These are phyloP conservation scores for Ornithoptera priamus DNA, from an alignment of 2,888 invertebrate species.

Conservation along the genomic window DNA sequence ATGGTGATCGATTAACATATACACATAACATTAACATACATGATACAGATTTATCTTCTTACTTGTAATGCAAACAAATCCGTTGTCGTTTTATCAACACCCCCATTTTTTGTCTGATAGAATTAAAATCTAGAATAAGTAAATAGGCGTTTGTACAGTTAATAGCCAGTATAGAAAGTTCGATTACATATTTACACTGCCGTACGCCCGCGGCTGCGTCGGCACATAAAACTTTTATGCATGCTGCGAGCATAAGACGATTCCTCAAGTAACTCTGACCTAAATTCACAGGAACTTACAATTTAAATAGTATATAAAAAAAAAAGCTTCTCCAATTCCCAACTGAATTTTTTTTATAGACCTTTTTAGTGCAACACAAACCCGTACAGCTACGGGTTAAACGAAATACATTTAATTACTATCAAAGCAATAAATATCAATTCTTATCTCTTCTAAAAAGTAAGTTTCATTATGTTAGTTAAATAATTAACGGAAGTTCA, in stretches of 20 bases:
- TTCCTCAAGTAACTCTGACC: conserved; percentile 7
- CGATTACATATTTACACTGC: background rate
- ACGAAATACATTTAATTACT: too few species aligned
- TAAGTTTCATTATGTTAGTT: too few species aligned
- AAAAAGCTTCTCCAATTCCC: background rate
- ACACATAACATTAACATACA: too few species aligned
- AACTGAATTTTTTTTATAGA: background rate
- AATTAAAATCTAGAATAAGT: background rate
- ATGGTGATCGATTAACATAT: too few species aligned
- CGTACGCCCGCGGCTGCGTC: background rate
- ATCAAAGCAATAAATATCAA: too few species aligned
- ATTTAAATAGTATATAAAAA: background rate
- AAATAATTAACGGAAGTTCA: too few species aligned
- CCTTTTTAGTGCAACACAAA: too few species aligned
- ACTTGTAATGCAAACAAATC: background rate
- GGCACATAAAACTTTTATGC: conserved; percentile 6
- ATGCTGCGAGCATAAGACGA: background rate
- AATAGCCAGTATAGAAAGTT: background rate
- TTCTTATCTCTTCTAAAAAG: too few species aligned
- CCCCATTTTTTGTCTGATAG: background rate
- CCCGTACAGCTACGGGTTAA: too few species aligned
- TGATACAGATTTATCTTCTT: too few species aligned
- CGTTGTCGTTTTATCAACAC: background rate
- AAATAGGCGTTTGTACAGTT: background rate
- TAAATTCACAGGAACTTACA: conserved; percentile 5